A percentile compares a stretch with the other conserved stretches of the same genome.
These are phyloP conservation scores for Nixonia krombeini DNA, from an alignment of 1,140 invertebrate genomes.

Conservation along the genomic window DNA sequence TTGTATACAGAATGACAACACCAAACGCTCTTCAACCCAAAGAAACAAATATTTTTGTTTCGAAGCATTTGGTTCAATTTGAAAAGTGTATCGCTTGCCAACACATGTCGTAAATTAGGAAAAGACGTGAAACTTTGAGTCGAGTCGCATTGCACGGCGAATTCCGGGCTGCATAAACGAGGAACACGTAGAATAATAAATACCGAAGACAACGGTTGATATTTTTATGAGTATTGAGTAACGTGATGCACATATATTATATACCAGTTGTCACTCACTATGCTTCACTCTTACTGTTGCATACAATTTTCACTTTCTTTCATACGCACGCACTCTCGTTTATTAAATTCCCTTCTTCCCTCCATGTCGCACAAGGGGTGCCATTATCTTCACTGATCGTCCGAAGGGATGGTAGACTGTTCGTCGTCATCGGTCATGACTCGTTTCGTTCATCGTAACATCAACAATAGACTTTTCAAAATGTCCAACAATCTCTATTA, in stretches of 20 bases:
- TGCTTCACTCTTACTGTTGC: too few species aligned
- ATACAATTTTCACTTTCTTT: too few species aligned
- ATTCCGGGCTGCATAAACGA: not conserved
- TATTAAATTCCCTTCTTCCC: constrained; percentile 7
- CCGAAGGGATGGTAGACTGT: constrained; percentile 6
- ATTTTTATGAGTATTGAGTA: not conserved
- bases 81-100: too few species aligned
- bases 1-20: not conserved
- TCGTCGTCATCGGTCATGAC: not conserved
- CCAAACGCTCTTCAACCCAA: too few species aligned
- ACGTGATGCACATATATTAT: not conserved
- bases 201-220: not conserved
- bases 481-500: constrained; percentile 70
- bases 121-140: constrained; percentile 8
- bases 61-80: too few species aligned
- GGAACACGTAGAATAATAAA: not conserved
- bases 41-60: constrained; percentile 5
- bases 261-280: constrained; percentile 52
- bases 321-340: constrained; percentile 2
- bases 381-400: constrained; percentile 12
- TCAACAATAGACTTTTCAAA: constrained; percentile 71
- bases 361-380: constrained; percentile 18
- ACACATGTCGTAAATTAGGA: too few species aligned
- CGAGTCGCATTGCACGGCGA: constrained; percentile 23
- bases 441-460: constrained; percentile 58